Evolutionary conservation across 2,113 vertebrate species (phyloP), one percentile per base, ranked within the genome.

Genomic region (Carollia perspicillata): DNA sequence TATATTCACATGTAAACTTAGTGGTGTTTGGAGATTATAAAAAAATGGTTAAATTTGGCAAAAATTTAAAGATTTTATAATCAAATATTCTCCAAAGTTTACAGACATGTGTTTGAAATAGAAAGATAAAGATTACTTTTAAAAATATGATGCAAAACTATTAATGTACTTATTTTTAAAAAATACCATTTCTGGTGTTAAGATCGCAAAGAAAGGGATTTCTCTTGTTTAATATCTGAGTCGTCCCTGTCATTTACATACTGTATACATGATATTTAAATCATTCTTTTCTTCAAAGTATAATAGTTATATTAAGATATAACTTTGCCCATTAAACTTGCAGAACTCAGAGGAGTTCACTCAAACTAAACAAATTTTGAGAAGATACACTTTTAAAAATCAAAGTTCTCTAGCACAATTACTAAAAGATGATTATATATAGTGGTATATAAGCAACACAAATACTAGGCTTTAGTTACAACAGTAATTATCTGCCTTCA

Each of bases 201-300:
- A 86, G 53, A 58, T 53, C 80, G 17, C 63, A 95, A 95, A 96
- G 90, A 75, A 84, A 84, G 0, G 28, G 75, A 94, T 30, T 95
- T 97, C 84, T 97, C 35, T 97, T 87, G 5, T 96, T 96, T 96
- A 90, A 68, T 60, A 49, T 97, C 69, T 89, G 89, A 96, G 60
- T 87, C 71, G 87, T 72, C 0, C 74, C 90, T 97, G 69, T 96
- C 90, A 97, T 97, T 96, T 97, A 92, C 51, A 53, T 84, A 87
- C 96, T 97, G 77, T 94, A 97, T 97, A 95, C 81, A 94, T 80
- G 96, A 68, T 96, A 97, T 97, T 98, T 97, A 90, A 98, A 97
- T 97, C 95, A 69, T 96, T 94, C 53, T 95, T 93, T 94, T 85
- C 35, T 94, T 96, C 95, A 89, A 65, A 95, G 97, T 90, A 53